Evolutionary conservation across 2,113 vertebrate species (phyloP).

Genomic region (Caretta caretta): DNA sequence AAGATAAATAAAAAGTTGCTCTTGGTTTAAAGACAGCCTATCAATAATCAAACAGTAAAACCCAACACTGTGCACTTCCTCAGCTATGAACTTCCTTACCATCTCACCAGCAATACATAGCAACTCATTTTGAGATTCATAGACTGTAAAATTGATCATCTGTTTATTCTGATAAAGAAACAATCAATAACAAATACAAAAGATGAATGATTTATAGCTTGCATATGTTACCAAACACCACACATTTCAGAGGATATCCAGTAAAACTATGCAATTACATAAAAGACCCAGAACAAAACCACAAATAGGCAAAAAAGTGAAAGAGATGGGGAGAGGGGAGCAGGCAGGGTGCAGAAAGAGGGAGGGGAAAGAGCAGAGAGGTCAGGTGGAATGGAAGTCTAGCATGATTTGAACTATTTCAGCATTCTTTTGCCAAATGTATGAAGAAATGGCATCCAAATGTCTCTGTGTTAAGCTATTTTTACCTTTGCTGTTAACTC

Average conservation of each 20-base stretch:
- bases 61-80: neutral
- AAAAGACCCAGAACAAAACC: no score
- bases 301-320: no score
- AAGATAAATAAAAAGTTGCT: neutral
- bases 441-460: neutral
- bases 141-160: constrained; percentile 29
- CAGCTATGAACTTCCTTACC: neutral
- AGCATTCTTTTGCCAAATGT: no score
- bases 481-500: neutral
- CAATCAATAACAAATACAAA: neutral
- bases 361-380: no score
- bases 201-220: neutral
- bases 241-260: neutral
- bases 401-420: no score
- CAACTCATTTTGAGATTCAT: neutral
- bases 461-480: neutral
- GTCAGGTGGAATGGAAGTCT: no score
- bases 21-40: neutral
- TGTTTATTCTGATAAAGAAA: neutral
- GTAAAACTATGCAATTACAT: neutral
- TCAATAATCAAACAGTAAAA: neutral
- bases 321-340: no score
- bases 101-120: neutral
- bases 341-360: no score
- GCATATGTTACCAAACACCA: neutral